A percentile compares a stretch with the other conserved stretches of the same genome.
Conservation (phyloP, 2,797 vertebrate genomes). For the Thalassophryne amazonica region DNA sequence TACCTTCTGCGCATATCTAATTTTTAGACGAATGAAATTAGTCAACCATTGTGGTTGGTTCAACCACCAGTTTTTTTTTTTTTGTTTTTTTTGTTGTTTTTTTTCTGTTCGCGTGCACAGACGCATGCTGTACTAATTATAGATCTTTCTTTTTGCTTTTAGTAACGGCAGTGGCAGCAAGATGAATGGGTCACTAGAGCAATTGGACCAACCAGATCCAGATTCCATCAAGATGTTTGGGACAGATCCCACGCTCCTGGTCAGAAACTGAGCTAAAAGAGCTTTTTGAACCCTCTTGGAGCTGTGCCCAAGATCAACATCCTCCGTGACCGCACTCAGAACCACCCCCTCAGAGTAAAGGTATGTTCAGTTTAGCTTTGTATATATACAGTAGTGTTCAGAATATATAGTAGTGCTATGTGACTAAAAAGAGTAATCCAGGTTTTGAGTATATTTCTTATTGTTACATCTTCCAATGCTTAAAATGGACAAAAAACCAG, state of each 20-base stretch:
- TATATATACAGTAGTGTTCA: no score
- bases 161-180: conserved; percentile 96
- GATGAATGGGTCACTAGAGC: conserved; percentile 97
- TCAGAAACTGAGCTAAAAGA: conserved; percentile 97
- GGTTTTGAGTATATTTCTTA: no score
- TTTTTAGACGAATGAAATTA: no score
- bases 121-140: background rate
- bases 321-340: conserved; percentile 95
- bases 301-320: conserved; percentile 98
- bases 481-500: no score
- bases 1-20: no score
- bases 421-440: no score
- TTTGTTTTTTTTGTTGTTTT: no score
- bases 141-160: conserved; percentile 13
- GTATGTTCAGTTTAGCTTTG: conserved; percentile 71
- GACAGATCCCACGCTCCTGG: conserved; percentile 95
- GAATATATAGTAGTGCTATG: no score
- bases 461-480: no score
- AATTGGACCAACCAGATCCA: conserved; percentile 94
- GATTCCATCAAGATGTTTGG: conserved; percentile 99
- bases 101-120: no score
- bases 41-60: no score
- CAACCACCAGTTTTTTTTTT: no score
- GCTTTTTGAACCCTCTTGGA: conserved; percentile 97
- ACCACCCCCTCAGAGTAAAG: conserved; percentile 99